Evolutionary conservation across 1,140 invertebrate species (phyloP).

Genomic region (Aleiodes sp.): DNA sequence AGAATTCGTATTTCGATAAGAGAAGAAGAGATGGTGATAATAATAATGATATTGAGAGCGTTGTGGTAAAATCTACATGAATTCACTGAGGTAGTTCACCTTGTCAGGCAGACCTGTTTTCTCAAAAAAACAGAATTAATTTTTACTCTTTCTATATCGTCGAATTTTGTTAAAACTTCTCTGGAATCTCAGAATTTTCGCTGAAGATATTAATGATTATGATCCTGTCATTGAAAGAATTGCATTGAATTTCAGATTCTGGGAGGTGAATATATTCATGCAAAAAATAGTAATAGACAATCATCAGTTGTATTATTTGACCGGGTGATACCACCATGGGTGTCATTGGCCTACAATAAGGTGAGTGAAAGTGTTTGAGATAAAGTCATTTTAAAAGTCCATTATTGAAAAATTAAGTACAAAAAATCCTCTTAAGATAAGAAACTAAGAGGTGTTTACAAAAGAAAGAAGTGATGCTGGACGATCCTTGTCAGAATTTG

Average conservation of each 20-base stretch:
- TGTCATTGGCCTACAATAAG: constrained; percentile 76
- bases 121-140: no score
- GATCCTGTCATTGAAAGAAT: constrained; percentile 11
- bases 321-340: constrained; percentile 73
- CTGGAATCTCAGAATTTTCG: no score
- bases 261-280: constrained; percentile 69
- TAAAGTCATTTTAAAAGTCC: constrained; percentile 9
- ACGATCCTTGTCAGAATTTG: no score
- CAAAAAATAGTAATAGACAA: constrained; percentile 62
- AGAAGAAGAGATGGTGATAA: not conserved
- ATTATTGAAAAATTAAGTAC: not conserved
- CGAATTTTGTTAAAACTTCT: not conserved
- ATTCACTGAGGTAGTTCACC: not conserved
- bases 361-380: constrained; percentile 39
- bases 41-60: not conserved
- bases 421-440: not conserved
- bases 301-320: constrained; percentile 65
- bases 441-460: no score
- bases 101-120: not conserved
- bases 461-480: no score
- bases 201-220: not conserved
- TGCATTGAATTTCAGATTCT: constrained; percentile 69
- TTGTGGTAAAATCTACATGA: not conserved
- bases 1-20: constrained; percentile 4
- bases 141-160: no score